Conservation (phyloP, 1,140 invertebrate species). For the Camponotus vicinus region DNA sequence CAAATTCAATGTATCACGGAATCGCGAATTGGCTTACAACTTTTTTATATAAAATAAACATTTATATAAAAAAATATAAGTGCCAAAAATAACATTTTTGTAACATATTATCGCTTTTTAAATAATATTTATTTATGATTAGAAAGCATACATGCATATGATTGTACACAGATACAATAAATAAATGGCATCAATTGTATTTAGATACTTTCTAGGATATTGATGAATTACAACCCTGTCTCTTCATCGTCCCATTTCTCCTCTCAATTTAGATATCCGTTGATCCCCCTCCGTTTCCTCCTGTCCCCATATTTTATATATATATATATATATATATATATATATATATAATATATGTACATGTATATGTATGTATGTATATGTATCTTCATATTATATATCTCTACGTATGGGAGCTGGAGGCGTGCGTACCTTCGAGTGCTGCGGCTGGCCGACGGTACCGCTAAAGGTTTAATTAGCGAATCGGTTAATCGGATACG, state of each 20-base stretch:
- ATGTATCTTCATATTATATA: background rate
- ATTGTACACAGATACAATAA: background rate
- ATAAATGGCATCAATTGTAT: conserved; percentile 2
- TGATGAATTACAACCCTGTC: background rate
- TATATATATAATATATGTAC: conserved; percentile 30
- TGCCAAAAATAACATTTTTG: background rate
- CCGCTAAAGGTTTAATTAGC: conserved; percentile 77
- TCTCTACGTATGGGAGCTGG: conserved; percentile 40
- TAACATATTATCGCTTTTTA: background rate
- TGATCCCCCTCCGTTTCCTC: conserved; percentile 32
- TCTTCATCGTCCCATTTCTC: background rate
- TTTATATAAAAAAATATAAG: background rate
- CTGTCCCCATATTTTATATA: conserved; percentile 24
- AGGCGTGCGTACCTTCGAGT: conserved; percentile 72
- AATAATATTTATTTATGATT: conserved; percentile 1
- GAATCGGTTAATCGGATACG: conserved; percentile 77
- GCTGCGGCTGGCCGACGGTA: conserved; percentile 72
- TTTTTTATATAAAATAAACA: too few relatives aligned
- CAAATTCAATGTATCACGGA: too few relatives aligned
- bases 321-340: conserved; percentile 38
- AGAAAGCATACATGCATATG: background rate
- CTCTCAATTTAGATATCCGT: conserved; percentile 30
- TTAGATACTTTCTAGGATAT: conserved; percentile 11
- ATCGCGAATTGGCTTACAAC: too few relatives aligned
- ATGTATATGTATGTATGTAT: too few relatives aligned